These are phyloP conservation scores for Danio aesculapii DNA, from an alignment of 2,797 vertebrate genomes.

Conservation along the genomic window DNA sequence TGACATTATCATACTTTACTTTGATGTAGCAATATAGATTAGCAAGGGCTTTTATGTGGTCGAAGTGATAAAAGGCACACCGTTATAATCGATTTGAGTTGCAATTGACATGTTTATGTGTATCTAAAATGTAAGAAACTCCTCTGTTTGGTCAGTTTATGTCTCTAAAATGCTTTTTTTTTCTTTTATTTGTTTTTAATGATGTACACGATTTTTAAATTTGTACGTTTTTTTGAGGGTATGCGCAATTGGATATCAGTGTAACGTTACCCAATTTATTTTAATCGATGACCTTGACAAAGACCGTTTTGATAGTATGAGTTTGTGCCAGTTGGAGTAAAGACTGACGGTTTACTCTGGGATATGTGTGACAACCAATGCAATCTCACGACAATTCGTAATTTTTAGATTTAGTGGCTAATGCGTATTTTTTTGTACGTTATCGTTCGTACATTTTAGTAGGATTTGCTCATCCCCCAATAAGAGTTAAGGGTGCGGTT, in stretches of 20 bases:
- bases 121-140: no score
- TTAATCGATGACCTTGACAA: conserved; percentile 6
- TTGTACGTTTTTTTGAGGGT: neutral
- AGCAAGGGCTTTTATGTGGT: conserved; percentile 84
- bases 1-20: conserved; percentile 60
- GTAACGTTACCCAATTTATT: conserved; percentile 1
- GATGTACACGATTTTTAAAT: neutral
- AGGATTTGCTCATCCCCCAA: no score
- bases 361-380: conserved; percentile 41
- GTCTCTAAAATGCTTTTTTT: neutral
- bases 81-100: conserved; percentile 54
- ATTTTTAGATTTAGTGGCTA: no score
- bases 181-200: neutral
- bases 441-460: no score
- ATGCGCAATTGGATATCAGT: neutral
- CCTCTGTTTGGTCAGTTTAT: no score
- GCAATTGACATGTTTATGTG: conserved; percentile 75
- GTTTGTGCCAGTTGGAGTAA: conserved; percentile 23
- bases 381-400: no score
- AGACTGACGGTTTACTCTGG: conserved; percentile 50
- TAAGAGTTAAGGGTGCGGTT: no score
- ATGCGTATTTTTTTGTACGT: no score
- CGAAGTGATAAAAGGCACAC: conserved; percentile 69
- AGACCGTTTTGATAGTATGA: conserved; percentile 14
- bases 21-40: conserved; percentile 87